phyloP scores from a whole-genome alignment of 1,140 invertebrate genomes.

The Caerostris darwini region DNA sequence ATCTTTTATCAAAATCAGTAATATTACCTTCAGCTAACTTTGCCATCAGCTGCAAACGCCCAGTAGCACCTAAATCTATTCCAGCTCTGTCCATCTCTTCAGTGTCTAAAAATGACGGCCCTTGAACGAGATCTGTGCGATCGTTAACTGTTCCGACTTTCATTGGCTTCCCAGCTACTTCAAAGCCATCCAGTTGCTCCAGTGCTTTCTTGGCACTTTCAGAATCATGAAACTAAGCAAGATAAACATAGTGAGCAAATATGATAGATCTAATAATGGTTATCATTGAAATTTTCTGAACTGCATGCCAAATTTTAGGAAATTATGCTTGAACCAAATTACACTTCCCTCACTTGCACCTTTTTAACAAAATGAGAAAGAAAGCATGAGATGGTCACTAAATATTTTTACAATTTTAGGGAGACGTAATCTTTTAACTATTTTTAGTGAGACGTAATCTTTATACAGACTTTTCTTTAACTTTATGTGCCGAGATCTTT shows the following conservation, averaged over 20 bases:
- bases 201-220: conserved; percentile 99
- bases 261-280: too few relatives aligned
- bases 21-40: conserved; percentile 95
- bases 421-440: too few relatives aligned
- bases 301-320: too few relatives aligned
- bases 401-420: too few relatives aligned
- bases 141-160: conserved; percentile 99
- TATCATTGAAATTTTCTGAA: too few relatives aligned
- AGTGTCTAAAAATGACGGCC: conserved; percentile 91
- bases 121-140: conserved; percentile 86
- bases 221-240: conserved; percentile 94
- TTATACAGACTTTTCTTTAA: too few relatives aligned
- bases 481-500: too few relatives aligned
- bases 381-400: too few relatives aligned
- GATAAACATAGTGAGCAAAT: background rate
- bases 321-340: too few relatives aligned
- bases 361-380: too few relatives aligned
- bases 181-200: conserved; percentile 99
- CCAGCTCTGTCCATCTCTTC: conserved; percentile 98
- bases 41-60: conserved; percentile 97
- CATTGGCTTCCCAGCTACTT: conserved; percentile 98
- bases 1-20: background rate
- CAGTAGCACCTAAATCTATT: conserved; percentile 97
- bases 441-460: too few relatives aligned
- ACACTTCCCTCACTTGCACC: too few relatives aligned